Base-by-base conservation (phyloP, 2,888 invertebrate genomes). In the Tetheella fluctuosa region DNA sequence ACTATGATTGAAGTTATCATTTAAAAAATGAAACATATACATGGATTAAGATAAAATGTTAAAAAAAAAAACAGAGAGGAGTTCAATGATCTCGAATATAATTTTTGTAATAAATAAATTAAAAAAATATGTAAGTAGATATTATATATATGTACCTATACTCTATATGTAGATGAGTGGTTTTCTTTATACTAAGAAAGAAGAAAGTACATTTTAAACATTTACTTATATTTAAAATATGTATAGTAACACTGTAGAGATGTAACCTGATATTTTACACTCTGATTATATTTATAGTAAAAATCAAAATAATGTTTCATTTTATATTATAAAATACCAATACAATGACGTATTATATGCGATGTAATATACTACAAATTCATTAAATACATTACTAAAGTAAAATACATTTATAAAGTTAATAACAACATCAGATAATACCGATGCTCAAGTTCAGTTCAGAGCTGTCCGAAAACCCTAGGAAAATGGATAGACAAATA, bases 11-110 rank as follows among this genome's bases (percentile, higher is more conserved):
- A 48, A 48, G 20, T 4, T 48, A 6, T 48, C n/a, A 48, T 48
- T 48, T 48, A 20, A 48, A 48, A 48, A 48, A 48, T 48, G n/a
- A 17, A n/a, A n/a, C 8, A 20, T 20, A 17, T 17, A 48, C 20
- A 48, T 48, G n/a, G 12, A 57, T 12, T 25, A 25, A 15, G 23
- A 42, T 34, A 8, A 37, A 57, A 57, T 54, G 17, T 54, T 42
- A 39, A 25, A 37, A 28, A 54, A 52, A 39, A 25, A 37, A 28
- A 54, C 39, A 58, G 37, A 53, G 55, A 55, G 55, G 55, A 55
- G 55, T 55, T 54, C 23, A 20, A 23, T 58, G 61, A 64, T 64
- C 64, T 64, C 64, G 59, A 56, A 59, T 58, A 58, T 34, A 54
- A 42, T 13, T 58, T 34, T 39, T 54, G 42, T 53, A 20, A 52